Evolutionary conservation across 2,113 vertebrate species (phyloP).

Genomic region (Heterocephalus glaber): DNA sequence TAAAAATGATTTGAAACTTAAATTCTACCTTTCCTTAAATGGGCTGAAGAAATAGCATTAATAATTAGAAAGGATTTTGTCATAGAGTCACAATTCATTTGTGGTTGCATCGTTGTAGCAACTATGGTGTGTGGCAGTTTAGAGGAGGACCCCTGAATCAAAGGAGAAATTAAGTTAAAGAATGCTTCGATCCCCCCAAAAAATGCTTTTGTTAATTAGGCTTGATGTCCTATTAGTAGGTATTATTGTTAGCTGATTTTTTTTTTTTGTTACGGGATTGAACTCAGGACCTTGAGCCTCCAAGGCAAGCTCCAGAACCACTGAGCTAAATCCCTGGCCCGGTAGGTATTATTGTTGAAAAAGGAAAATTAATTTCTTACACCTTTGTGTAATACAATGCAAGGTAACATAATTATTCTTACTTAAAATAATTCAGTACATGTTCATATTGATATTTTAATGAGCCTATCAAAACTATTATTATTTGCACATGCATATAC

Average conservation of each 20-base stretch:
- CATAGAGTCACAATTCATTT: slow-evolving; percentile 8
- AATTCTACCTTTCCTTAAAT: slow-evolving; percentile 2
- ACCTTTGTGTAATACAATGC: not conserved
- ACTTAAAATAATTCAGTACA: not conserved
- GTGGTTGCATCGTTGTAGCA: not conserved
- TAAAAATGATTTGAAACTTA: slow-evolving; percentile 33
- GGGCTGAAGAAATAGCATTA: not conserved
- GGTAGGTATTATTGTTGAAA: slow-evolving; percentile 40
- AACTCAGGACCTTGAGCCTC: no score
- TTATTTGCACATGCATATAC: not conserved
- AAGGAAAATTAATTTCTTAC: slow-evolving; percentile 2
- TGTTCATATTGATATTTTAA: not conserved
- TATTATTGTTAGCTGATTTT: slow-evolving; percentile 49
- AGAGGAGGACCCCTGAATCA: slow-evolving; percentile 17
- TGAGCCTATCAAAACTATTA: not conserved
- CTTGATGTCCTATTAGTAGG: not conserved
- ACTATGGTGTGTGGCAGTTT: not conserved
- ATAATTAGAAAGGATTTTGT: slow-evolving; percentile 22
- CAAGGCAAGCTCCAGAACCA: no score
- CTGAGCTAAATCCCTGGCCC: no score
- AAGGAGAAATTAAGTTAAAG: slow-evolving; percentile 38
- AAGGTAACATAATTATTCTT: not conserved
- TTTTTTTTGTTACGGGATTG: no score
- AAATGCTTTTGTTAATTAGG: slow-evolving; percentile 3
- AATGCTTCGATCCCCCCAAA: no score